These are phyloP conservation scores for Pimpla rufipes DNA, from an alignment of 2,888 invertebrate genomes.

Conservation along the genomic window DNA sequence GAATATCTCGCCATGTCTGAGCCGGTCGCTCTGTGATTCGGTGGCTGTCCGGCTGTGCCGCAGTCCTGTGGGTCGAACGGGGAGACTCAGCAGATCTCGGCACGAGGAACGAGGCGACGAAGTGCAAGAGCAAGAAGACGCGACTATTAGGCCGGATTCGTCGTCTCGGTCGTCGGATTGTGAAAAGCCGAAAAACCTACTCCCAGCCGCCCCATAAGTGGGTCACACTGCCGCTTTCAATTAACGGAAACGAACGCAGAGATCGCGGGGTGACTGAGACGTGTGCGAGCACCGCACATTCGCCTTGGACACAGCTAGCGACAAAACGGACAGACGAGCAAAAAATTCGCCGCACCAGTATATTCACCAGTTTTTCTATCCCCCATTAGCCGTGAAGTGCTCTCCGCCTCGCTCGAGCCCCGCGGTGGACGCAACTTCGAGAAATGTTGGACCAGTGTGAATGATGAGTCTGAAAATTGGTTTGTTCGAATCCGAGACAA, in stretches of 20 bases:
- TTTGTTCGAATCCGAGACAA: no score
- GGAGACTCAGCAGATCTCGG: no score
- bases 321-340: slow-evolving; percentile 79
- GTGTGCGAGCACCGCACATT: slow-evolving; percentile 74
- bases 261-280: slow-evolving; percentile 37
- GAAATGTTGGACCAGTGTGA: slow-evolving; percentile 72
- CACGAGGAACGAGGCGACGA: neutral
- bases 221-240: slow-evolving; percentile 79
- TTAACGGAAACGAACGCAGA: slow-evolving; percentile 72
- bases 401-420: slow-evolving; percentile 65
- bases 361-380: slow-evolving; percentile 70
- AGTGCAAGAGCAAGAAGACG: slow-evolving; percentile 1
- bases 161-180: slow-evolving; percentile 1
- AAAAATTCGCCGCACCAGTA: slow-evolving; percentile 71
- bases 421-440: slow-evolving; percentile 72
- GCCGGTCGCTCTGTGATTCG: neutral
- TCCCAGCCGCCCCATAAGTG: slow-evolving; percentile 75
- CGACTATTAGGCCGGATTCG: neutral
- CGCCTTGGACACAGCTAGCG: slow-evolving; percentile 62
- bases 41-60: neutral
- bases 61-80: neutral
- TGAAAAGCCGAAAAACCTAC: slow-evolving; percentile 14
- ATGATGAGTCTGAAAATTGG: slow-evolving; percentile 8
- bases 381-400: slow-evolving; percentile 65
- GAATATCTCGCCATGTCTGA: slow-evolving; percentile 3